Base-by-base conservation (phyloP, 2,797 vertebrate species). In the Bradypodion pumilum region DNA sequence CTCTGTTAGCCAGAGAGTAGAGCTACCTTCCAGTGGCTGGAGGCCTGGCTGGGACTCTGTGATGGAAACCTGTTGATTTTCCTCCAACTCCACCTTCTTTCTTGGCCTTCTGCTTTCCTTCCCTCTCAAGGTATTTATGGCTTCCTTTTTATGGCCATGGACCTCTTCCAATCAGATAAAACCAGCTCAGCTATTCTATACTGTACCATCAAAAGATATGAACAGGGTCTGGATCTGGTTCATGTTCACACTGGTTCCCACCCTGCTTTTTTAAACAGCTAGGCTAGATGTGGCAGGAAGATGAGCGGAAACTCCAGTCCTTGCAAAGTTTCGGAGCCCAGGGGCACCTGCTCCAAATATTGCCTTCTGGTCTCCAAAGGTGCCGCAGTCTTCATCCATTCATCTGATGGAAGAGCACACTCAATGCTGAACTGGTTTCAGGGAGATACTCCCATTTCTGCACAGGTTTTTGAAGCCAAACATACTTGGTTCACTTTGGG, bases 111-210 rank as follows among this genome's bases (percentile, higher is more conserved):
- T 40, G 56, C 15, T 27, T 62, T 60, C 1, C 60, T 12, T 37
- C 59, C 9, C 35, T 52, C 21, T 40, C 4, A 23, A 42, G 49
- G 76, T 60, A 35, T 68, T 69, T 69, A 69, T 16, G 63, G 7
- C 63, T 13, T 19, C 10, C 7, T 10, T 78, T 70, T 72, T 78
- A 63, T 23, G 15, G n/a, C 70, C 40, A 6, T 63, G 75, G 56
- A 37, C 5, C 32, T 63, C 56, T 72, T 49, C 76, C 83, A 27
- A 73, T 84, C 76, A 65, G 83, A 72, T 63, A n/a, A 25, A n/a
- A 21, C 27, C 35, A 44, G 76, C 40, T 25, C 25, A 3, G 12
- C 37, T 52, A 32, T 29, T 77, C 16, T 35, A 21, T 13, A 35
- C 13, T 3, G 52, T 60, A 21, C n/a, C 65, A 60, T 70, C 16